A percentile compares a stretch with the other conserved stretches of the same genome.
Evolutionary conservation across 2,797 vertebrate genomes (phyloP).

Genomic region (Galagoides demidoff): DNA sequence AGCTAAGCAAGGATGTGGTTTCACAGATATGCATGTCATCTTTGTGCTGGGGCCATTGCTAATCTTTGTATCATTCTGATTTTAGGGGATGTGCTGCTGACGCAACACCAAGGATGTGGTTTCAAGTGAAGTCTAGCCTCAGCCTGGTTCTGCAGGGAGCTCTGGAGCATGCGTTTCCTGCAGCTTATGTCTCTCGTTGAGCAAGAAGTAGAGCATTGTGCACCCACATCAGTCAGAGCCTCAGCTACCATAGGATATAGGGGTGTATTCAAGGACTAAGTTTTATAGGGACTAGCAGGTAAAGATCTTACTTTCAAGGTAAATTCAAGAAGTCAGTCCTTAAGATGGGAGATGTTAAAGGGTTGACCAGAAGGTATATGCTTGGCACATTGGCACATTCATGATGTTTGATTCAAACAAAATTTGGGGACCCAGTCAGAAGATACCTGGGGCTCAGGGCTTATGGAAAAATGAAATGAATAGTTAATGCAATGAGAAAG

Average conservation of each 20-base stretch:
- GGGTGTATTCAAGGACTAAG: not conserved
- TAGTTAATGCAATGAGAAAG: not conserved
- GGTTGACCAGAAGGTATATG: not conserved
- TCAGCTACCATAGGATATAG: not conserved
- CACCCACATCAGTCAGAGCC: not conserved
- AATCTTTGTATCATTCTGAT: no score
- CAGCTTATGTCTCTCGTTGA: not conserved
- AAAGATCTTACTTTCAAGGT: not conserved
- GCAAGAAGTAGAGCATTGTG: not conserved
- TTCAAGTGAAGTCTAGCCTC: not conserved
- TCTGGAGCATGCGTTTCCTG: fast-evolving
- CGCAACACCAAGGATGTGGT: not conserved
- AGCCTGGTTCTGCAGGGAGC: not conserved
- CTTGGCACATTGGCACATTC: no score
- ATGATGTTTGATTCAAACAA: not conserved
- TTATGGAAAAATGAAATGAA: not conserved
- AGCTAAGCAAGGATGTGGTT: not conserved
- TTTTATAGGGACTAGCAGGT: not conserved
- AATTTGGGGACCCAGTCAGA: not conserved
- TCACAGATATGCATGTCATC: no score
- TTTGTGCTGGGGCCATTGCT: no score
- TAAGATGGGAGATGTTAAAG: not conserved
- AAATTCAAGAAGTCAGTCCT: not conserved
- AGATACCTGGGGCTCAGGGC: not conserved
- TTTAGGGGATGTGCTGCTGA: no score